phyloP scores from a whole-genome alignment of 2,113 vertebrate genomes.

The Heloderma charlesbogerti region DNA sequence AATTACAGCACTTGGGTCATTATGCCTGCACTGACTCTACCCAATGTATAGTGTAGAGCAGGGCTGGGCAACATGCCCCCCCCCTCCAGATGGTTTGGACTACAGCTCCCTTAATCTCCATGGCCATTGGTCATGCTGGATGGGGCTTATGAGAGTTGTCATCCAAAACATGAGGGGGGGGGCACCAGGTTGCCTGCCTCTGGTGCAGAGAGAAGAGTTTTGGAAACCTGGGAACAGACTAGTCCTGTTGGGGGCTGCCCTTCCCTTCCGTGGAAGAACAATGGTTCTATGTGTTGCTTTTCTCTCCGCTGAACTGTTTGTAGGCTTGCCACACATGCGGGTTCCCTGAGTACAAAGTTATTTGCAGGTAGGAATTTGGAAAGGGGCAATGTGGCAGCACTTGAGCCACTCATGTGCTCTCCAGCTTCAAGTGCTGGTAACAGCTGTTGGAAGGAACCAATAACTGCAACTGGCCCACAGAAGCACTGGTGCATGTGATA shows the following conservation, averaged over 20 bases:
- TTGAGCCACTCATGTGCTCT: not conserved
- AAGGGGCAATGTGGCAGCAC: not conserved
- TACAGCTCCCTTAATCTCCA: no score
- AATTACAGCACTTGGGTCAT: slow-evolving; percentile 2
- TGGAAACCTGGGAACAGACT: not conserved
- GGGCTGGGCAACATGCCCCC: no score
- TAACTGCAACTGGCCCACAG: not conserved
- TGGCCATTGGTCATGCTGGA: no score
- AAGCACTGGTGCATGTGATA: no score
- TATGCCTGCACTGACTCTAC: not conserved
- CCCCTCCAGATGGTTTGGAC: no score
- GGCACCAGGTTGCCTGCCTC: no score
- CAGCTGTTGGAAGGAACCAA: not conserved
- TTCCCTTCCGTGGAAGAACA: not conserved
- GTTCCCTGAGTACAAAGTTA: not conserved
- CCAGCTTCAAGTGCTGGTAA: not conserved
- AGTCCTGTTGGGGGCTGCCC: not conserved
- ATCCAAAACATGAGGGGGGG: no score
- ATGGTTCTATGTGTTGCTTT: not conserved
- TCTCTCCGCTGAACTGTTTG: not conserved
- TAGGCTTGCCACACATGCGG: not conserved
- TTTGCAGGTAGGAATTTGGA: no score
- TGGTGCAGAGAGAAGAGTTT: not conserved
- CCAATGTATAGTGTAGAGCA: accelerated
- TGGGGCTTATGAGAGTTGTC: no score